phyloP scores from a whole-genome alignment of 2,113 vertebrate species.

The Bagarius yarrelli region DNA sequence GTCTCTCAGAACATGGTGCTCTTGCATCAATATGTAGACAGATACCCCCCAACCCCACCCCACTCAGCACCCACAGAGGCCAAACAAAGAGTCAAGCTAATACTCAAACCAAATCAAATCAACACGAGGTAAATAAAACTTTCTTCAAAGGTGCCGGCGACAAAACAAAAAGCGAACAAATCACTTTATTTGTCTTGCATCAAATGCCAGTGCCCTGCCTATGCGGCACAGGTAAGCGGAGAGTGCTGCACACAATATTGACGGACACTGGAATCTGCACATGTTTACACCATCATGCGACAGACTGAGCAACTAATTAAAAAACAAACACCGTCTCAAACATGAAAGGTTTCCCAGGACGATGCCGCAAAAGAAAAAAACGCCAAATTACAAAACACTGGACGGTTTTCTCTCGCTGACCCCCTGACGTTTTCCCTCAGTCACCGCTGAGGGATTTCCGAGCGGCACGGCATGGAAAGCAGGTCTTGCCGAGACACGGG shows the following conservation, averaged over 20 bases:
- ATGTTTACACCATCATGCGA: constrained; percentile 74
- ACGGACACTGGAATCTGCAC: constrained; percentile 73
- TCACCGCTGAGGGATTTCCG: constrained; percentile 56
- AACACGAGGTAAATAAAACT: constrained; percentile 72
- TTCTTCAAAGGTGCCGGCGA: constrained; percentile 60
- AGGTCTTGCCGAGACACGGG: constrained; percentile 60
- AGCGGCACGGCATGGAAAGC: constrained; percentile 51
- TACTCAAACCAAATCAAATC: constrained; percentile 71
- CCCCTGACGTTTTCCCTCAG: constrained; percentile 40
- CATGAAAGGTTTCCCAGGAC: constrained; percentile 70
- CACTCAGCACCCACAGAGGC: constrained; percentile 46
- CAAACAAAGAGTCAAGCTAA: constrained; percentile 64
- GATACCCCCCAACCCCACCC: not conserved
- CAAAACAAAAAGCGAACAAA: constrained; percentile 77
- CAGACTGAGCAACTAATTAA: constrained; percentile 74
- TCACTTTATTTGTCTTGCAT: constrained; percentile 78
- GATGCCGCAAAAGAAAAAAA: constrained; percentile 69
- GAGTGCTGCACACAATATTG: constrained; percentile 73
- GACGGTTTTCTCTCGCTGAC: constrained; percentile 37
- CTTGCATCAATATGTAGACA: constrained; percentile 15
- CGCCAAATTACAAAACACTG: constrained; percentile 71
- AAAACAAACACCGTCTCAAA: constrained; percentile 75
- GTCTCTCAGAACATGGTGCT: constrained; percentile 24
- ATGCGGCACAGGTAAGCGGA: constrained; percentile 67
- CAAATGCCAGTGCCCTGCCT: constrained; percentile 73